These are phyloP conservation scores for Mustela lutreola DNA, from an alignment of 2,113 vertebrate genomes.

Conservation along the genomic window DNA sequence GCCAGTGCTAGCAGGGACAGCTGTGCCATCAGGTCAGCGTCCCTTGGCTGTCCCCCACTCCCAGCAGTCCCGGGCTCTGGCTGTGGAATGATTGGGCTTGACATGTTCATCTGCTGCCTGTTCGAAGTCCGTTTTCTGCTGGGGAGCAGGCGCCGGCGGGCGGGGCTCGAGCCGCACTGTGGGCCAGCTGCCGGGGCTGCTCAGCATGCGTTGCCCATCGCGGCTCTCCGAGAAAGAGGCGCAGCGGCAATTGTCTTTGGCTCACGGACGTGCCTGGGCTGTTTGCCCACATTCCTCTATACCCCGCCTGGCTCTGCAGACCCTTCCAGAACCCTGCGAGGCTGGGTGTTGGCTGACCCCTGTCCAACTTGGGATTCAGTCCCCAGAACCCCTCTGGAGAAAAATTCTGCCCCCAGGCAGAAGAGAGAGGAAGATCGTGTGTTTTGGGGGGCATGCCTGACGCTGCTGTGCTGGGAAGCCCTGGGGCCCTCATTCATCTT, in stretches of 20 bases:
- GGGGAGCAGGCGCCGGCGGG: neutral
- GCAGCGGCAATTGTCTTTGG: constrained; percentile 72
- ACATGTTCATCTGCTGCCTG: constrained; percentile 71
- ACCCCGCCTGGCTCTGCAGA: neutral
- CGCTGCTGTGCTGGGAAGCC: neutral
- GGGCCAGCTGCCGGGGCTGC: constrained; percentile 59
- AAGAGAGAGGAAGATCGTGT: neutral
- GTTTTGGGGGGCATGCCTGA: neutral
- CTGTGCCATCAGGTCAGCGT: neutral
- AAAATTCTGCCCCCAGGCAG: neutral
- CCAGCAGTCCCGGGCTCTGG: neutral
- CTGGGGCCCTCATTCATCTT: neutral
- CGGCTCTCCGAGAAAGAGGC: constrained; percentile 59
- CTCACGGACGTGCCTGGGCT: constrained; percentile 24
- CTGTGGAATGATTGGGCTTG: constrained; percentile 58
- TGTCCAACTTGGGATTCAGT: neutral
- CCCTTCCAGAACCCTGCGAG: constrained; percentile 9
- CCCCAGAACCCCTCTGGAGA: neutral
- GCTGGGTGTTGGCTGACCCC: constrained; percentile 48
- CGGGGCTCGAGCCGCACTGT: neutral
- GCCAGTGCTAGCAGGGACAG: accelerated
- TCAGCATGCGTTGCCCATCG: constrained; percentile 48
- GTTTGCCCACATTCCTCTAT: constrained; percentile 64
- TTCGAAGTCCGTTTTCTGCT: constrained; percentile 67
- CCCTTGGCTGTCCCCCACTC: neutral